phyloP scores from a whole-genome alignment of 2,797 vertebrate species.

The Echiichthys vipera region DNA sequence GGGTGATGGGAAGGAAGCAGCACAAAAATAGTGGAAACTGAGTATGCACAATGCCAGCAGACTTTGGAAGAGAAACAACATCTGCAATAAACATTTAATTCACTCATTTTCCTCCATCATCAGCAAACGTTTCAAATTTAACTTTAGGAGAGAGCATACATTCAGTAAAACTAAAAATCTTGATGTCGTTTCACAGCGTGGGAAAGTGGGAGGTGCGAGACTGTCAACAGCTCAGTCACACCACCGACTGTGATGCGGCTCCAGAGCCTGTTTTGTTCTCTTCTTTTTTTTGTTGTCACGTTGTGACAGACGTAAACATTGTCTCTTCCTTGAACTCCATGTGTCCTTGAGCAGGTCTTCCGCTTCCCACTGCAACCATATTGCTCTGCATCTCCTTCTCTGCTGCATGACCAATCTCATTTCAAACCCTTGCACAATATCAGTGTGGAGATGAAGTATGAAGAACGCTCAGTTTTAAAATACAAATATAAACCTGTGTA shows the following conservation, averaged over 20 bases:
- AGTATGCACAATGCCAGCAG: conserved; percentile 1
- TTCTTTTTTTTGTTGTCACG: conserved; percentile 11
- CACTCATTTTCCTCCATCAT: neutral
- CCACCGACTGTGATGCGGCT: conserved; percentile 62
- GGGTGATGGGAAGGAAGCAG: conserved; percentile 28
- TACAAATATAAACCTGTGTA: neutral
- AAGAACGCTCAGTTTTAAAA: neutral
- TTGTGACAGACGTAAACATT: conserved; percentile 56
- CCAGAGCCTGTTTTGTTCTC: conserved; percentile 13
- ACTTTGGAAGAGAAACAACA: neutral
- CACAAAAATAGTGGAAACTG: conserved; percentile 1
- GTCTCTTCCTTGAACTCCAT: conserved; percentile 30
- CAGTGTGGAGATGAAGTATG: neutral
- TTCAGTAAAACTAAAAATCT: conserved; percentile 32
- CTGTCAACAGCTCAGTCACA: conserved; percentile 66
- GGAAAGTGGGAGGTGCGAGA: conserved; percentile 76
- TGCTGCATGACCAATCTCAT: conserved; percentile 7
- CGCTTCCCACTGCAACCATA: conserved; percentile 2
- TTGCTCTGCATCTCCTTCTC: conserved; percentile 6
- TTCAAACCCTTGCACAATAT: conserved; percentile 19
- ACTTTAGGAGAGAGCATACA: conserved; percentile 3
- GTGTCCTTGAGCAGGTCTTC: conserved; percentile 42
- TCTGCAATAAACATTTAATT: neutral
- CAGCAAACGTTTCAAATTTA: conserved; percentile 8
- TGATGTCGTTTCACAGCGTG: conserved; percentile 48